phyloP scores from a whole-genome alignment of 1,140 invertebrate species.

The Euschistus heros region DNA sequence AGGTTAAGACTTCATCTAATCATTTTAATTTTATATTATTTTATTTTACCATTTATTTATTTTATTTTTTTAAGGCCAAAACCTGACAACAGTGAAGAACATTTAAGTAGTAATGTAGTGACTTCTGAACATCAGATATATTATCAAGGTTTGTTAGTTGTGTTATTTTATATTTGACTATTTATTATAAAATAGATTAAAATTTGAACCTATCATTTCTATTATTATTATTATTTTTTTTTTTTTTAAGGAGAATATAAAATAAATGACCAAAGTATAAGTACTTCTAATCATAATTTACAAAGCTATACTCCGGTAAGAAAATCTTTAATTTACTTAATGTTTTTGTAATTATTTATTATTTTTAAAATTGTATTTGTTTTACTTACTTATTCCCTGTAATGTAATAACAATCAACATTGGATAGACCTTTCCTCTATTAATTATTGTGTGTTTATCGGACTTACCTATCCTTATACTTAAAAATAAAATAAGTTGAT shows the following conservation, averaged over 20 bases:
- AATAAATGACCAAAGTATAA: neutral
- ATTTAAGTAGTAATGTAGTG: neutral
- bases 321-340: neutral
- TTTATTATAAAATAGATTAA: too few species aligned
- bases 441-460: too few species aligned
- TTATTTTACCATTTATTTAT: neutral
- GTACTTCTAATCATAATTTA: neutral
- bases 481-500: too few species aligned
- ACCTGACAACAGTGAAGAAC: neutral
- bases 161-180: too few species aligned
- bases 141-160: neutral
- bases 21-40: neutral
- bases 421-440: too few species aligned
- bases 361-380: too few species aligned
- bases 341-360: too few species aligned
- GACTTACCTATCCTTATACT: too few species aligned
- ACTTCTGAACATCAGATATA: constrained; percentile 2
- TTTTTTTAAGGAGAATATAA: neutral
- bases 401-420: too few species aligned
- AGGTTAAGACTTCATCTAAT: neutral
- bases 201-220: neutral
- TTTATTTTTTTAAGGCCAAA: neutral
- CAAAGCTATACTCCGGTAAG: constrained; percentile 4
- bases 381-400: too few species aligned
- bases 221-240: neutral